These are phyloP conservation scores for Torymus texanus DNA, from an alignment of 2,888 invertebrate genomes.

Conservation along the genomic window DNA sequence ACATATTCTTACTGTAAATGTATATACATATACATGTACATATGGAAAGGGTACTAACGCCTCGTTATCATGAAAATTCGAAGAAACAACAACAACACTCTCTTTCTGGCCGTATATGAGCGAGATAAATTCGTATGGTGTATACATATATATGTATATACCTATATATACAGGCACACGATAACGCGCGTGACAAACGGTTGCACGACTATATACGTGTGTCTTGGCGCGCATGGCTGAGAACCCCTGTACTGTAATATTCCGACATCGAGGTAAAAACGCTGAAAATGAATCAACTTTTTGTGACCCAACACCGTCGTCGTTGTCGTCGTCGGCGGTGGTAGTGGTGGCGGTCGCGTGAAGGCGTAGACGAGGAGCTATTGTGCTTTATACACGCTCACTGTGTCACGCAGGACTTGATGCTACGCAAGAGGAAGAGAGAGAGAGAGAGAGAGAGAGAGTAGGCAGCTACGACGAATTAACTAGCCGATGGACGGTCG, in stretches of 20 bases:
- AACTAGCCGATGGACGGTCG: slow-evolving; percentile 58
- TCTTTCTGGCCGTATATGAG: too few relatives aligned
- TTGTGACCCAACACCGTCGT: slow-evolving; percentile 56
- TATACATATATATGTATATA: too few relatives aligned
- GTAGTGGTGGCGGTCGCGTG: not conserved
- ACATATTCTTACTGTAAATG: slow-evolving; percentile 13
- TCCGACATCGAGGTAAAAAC: slow-evolving; percentile 69
- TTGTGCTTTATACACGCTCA: slow-evolving; percentile 61
- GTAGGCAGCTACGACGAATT: slow-evolving; percentile 57
- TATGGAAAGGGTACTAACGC: not conserved
- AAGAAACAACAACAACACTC: slow-evolving; percentile 6
- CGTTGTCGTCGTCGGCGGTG: slow-evolving; percentile 40
- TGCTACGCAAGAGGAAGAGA: not conserved
- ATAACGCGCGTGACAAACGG: slow-evolving; percentile 46
- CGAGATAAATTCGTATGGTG: too few relatives aligned
- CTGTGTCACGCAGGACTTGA: slow-evolving; percentile 55
- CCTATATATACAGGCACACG: not conserved
- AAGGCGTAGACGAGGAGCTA: slow-evolving; percentile 37
- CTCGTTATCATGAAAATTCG: slow-evolving; percentile 35
- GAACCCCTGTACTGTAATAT: slow-evolving; percentile 65
- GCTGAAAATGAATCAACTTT: slow-evolving; percentile 73
- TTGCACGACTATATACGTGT: not conserved
- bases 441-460: too few relatives aligned
- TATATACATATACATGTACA: not conserved
- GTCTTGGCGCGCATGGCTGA: slow-evolving; percentile 10